Evolutionary conservation across 92 coral and sea anemone species (phyloP).

Genomic region (Siderastrea radians): DNA sequence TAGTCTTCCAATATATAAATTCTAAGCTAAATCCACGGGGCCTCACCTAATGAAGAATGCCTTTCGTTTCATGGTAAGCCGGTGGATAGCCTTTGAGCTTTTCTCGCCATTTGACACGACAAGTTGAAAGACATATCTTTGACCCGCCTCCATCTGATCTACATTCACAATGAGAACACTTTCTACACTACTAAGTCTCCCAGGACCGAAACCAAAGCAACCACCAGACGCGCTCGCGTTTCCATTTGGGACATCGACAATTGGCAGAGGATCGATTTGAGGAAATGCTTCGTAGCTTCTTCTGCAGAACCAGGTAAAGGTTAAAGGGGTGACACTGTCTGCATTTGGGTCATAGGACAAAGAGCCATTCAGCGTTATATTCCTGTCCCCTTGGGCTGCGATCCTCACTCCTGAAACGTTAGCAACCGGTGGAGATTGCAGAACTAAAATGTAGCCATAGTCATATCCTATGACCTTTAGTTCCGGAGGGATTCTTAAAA

Average conservation of each 20-base stretch:
- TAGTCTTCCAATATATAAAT: too few relatives aligned
- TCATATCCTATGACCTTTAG: too few relatives aligned
- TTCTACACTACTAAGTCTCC: too few relatives aligned
- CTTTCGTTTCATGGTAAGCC: neutral
- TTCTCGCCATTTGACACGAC: neutral
- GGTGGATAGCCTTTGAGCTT: neutral
- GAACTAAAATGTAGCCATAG: neutral
- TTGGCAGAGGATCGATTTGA: neutral
- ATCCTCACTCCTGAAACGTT: conserved; percentile 21
- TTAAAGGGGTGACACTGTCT: too few relatives aligned
- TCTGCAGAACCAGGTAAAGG: too few relatives aligned
- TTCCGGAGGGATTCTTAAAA: too few relatives aligned
- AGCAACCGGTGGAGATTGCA: conserved; percentile 15
- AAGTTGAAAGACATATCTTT: neutral
- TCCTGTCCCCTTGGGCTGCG: conserved; percentile 33
- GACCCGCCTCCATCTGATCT: conserved; percentile 6
- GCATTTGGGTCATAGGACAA: neutral
- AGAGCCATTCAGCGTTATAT: too few relatives aligned
- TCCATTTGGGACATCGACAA: conserved; percentile 20
- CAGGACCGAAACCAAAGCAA: conserved; percentile 21
- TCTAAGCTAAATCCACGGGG: too few relatives aligned
- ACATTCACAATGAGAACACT: conserved; percentile 19
- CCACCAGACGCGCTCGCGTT: conserved; percentile 9
- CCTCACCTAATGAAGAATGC: too few relatives aligned
- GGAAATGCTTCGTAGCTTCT: too few relatives aligned